Base-by-base conservation (phyloP, 2,888 invertebrate species). In the Euproctis similis region DNA sequence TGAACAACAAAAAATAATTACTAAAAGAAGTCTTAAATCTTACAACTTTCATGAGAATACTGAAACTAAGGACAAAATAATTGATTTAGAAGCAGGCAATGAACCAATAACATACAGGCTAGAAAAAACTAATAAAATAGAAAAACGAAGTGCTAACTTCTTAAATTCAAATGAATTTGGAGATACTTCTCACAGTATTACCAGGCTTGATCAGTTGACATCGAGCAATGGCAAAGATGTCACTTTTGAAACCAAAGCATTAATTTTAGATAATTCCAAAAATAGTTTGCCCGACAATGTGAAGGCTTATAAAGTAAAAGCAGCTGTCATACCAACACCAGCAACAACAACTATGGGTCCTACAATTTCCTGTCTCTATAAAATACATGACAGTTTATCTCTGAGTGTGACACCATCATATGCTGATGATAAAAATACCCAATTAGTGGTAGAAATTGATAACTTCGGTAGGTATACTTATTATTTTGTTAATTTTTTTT, bases 341-440 rank as follows among this genome's bases (percentile, higher is more conserved):
- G 36, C 62, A 2, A 53, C 70, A 0, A 64, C 69, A 6, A 71
- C 65, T 0, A 42, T 46, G 10, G 67, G 61, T 1, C 69, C 74
- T 1, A 69, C 70, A 5, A 70, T 75, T 29, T 58, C 64, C 3
- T 84, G 84, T 45, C 39, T 78, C 8, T 81, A 78, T 37, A 82
- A 81, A 45, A 62, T 71, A n/a, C 60, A 76, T 14, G 50, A 50
- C 12, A 75, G 59, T 42, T 66, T 82, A 1, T 59, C 69, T 0
- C 58, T 66, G 16, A 81, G 78, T 56, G 74, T 66, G 0, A 81
- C 80, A 2, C 81, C 77, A 0, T 65, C 73, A 0, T 76, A 78
- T 37, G 60, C 53, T 11, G 80, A 81, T 36, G 81, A 80, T 1
- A 55, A 43, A 16, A 69, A 75, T 43, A 66, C 64, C 10, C 75